Base-by-base conservation (phyloP, 2,888 invertebrate genomes). In the Latrodectus hesperus region DNA sequence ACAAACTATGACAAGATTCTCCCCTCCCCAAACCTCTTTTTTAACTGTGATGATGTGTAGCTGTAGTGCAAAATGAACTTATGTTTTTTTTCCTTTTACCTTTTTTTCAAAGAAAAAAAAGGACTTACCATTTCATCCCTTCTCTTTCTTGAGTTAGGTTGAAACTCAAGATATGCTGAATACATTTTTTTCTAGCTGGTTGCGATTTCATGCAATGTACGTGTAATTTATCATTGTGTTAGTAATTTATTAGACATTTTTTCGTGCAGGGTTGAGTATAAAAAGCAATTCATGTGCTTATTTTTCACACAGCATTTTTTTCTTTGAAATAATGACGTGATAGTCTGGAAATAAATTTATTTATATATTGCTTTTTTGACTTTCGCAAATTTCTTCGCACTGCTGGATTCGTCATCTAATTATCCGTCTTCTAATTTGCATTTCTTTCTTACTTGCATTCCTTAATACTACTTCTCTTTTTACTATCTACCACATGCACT, bases 241-340 rank as follows among this genome's bases (percentile, higher is more conserved):
- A 88, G 85, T 88, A 85, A 88, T 88, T 88, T 88, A 88, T 88
- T 88, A 88, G 88, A 77, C 85, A 88, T 88, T 88, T 84, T 88
- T 85, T 84, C 82, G 81, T 83, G 82, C 87, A 88, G 87, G 82
- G 82, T 88, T 82, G 83, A 88, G 74, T 82, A 71, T 83, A 83
- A 88, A 68, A 68, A 77, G 82, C 83, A 68, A 83, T 88, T 83
- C 87, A 83, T 78, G 81, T 81, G 86, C 81, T 87, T 86, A 77
- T 79, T 71, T 85, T 81, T 81, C 77, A 68, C 77, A 65, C 68
- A 72, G 70, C 67, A 67, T 87, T 81, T 86, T 81, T 67, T 53
- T 77, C 53, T 75, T 82, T 75, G 26, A 72, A 77, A 84, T 84
- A 77, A 67, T 71, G 75, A 86, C 75, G 80, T 80, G 75, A 76